A percentile compares a stretch with the other conserved stretches of the same genome.
Conservation (phyloP, 1,140 invertebrate genomes). For the Odontomachus brunneus region DNA sequence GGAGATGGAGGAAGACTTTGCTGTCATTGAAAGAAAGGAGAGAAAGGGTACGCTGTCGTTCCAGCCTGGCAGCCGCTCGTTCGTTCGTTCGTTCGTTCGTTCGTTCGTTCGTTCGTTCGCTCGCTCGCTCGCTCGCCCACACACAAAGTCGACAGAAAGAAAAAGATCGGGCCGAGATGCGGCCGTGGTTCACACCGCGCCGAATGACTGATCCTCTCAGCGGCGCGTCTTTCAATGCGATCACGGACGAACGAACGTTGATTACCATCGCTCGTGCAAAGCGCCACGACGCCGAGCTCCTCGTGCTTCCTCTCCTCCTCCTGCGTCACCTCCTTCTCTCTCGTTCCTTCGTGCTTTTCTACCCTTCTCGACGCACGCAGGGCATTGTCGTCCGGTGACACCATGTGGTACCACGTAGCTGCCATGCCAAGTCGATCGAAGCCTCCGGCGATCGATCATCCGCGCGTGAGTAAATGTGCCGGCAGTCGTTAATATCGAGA, state of each 20-base stretch:
- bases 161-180: slow-evolving; percentile 69
- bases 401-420: neutral
- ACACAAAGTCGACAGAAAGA: slow-evolving; percentile 72
- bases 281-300: slow-evolving; percentile 69
- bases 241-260: slow-evolving; percentile 76
- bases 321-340: slow-evolving; percentile 55
- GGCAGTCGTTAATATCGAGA: slow-evolving; percentile 27
- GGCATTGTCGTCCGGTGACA: slow-evolving; percentile 16
- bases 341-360: neutral
- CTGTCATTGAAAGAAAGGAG: slow-evolving; percentile 52
- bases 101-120: too few species aligned
- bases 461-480: slow-evolving; percentile 20
- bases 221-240: slow-evolving; percentile 79
- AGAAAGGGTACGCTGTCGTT: slow-evolving; percentile 61
- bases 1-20: slow-evolving; percentile 23
- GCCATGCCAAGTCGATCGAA: slow-evolving; percentile 15
- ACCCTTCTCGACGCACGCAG: neutral
- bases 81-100: too few species aligned
- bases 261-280: slow-evolving; percentile 78
- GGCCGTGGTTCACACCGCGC: slow-evolving; percentile 67
- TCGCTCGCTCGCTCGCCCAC: slow-evolving; percentile 72
- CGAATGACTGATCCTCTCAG: slow-evolving; percentile 82
- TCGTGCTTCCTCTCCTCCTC: slow-evolving; percentile 62
- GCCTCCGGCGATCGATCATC: slow-evolving; percentile 17
- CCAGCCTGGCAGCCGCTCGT: slow-evolving; percentile 38